A percentile compares a stretch with the other conserved stretches of the same genome.
Evolutionary conservation across 2,888 invertebrate species (phyloP).

Genomic region (Merodon equestris): DNA sequence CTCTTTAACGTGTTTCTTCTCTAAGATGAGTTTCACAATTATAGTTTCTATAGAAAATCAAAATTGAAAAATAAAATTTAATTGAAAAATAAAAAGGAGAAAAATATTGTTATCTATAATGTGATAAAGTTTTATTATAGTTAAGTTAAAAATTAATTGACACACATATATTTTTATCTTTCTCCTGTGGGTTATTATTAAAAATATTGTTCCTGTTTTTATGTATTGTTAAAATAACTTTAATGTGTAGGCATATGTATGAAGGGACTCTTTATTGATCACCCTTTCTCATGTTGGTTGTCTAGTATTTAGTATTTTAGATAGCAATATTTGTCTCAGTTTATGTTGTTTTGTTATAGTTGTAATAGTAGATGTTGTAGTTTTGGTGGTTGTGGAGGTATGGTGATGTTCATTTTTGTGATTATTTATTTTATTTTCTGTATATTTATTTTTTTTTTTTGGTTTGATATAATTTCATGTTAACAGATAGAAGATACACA

Average conservation of each 20-base stretch:
- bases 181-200: slow-evolving; percentile 23
- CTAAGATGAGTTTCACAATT: slow-evolving; percentile 31
- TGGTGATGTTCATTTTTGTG: slow-evolving; percentile 53
- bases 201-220: slow-evolving; percentile 27
- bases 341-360: slow-evolving; percentile 37
- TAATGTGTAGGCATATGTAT: slow-evolving; percentile 13
- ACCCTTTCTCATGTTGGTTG: neutral
- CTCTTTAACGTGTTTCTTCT: slow-evolving; percentile 31
- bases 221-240: slow-evolving; percentile 32
- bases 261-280: slow-evolving; percentile 20
- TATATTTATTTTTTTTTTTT: slow-evolving; percentile 41
- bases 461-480: slow-evolving; percentile 36
- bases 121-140: slow-evolving; percentile 4
- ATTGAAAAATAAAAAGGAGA: slow-evolving; percentile 8
- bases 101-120: slow-evolving; percentile 16
- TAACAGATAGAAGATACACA: slow-evolving; percentile 69
- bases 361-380: no score
- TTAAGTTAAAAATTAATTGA: slow-evolving; percentile 39
- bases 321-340: slow-evolving; percentile 21
- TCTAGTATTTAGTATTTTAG: slow-evolving; percentile 31
- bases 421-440: slow-evolving; percentile 34
- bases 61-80: neutral
- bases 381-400: slow-evolving; percentile 31
- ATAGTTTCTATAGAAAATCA: slow-evolving; percentile 36
- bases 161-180: slow-evolving; percentile 50